Percentiles rank a stretch among this genome's conserved stretches.
These are phyloP conservation scores for Oreotrochilus melanogaster DNA, from an alignment of 2,113 vertebrate species.

Conservation along the genomic window DNA sequence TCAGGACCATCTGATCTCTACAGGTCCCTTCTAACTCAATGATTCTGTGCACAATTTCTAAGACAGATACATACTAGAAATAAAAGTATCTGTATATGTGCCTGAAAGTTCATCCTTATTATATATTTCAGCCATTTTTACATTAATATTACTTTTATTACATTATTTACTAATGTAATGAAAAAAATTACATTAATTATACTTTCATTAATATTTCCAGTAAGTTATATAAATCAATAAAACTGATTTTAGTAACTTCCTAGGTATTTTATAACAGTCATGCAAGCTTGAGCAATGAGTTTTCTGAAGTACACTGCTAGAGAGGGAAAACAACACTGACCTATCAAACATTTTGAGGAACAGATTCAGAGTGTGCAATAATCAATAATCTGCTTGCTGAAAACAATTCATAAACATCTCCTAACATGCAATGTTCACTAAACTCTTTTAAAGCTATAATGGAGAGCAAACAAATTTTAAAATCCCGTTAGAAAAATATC, in stretches of 20 bases:
- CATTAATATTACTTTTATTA: too few relatives aligned
- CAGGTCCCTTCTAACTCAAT: too few relatives aligned
- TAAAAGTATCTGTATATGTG: not conserved
- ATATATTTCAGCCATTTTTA: not conserved
- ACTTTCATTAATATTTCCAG: not conserved
- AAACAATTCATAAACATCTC: not conserved
- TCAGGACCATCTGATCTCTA: too few relatives aligned
- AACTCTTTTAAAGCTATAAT: not conserved
- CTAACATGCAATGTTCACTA: not conserved
- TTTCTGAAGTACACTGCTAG: not conserved
- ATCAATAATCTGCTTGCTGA: not conserved
- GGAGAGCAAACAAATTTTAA: not conserved
- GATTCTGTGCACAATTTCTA: not conserved
- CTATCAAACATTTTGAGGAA: not conserved
- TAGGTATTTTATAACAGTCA: not conserved
- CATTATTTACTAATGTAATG: too few relatives aligned
- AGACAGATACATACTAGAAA: not conserved
- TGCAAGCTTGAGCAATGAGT: not conserved
- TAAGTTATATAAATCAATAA: not conserved
- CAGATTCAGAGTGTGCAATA: not conserved
- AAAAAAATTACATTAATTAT: too few relatives aligned
- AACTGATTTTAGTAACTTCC: not conserved
- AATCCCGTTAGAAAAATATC: not conserved
- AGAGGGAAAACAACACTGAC: not conserved
- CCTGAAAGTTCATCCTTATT: not conserved